Percentiles rank a stretch among this genome's conserved stretches.
phyloP scores from a whole-genome alignment of 2,113 vertebrate species.

The Alces alces region DNA sequence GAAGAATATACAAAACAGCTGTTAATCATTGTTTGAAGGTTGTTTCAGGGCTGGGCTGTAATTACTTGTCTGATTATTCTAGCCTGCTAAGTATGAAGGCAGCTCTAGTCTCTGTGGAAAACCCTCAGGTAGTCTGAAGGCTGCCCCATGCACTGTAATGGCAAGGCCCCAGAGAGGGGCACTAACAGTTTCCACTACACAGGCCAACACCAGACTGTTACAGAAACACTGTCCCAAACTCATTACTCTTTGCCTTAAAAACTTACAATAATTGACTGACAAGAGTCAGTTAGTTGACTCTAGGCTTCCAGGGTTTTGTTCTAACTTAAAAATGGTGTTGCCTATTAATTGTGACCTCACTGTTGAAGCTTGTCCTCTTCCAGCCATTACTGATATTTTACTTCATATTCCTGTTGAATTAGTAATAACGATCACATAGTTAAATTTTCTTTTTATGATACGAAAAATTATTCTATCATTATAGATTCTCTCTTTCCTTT shows the following conservation, averaged over 20 bases:
- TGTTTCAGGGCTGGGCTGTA: not conserved
- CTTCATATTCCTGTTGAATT: not conserved
- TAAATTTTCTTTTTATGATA: not conserved
- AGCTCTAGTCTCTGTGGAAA: not conserved
- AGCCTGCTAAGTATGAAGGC: not conserved
- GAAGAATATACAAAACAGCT: not conserved
- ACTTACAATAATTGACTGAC: not conserved
- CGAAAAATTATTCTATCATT: not conserved
- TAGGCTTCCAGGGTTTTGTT: not conserved
- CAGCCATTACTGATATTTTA: not conserved
- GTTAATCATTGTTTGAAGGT: not conserved
- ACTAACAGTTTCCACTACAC: not conserved
- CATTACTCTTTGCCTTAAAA: not conserved
- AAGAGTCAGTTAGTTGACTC: not conserved
- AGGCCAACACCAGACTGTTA: not conserved
- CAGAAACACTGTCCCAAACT: not conserved
- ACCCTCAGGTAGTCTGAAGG: not conserved
- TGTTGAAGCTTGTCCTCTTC: not conserved
- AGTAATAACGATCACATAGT: not conserved
- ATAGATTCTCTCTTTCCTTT: not conserved
- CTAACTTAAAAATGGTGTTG: not conserved
- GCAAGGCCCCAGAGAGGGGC: not conserved
- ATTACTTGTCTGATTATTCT: not conserved
- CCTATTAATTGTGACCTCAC: not conserved
- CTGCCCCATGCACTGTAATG: rapidly evolving